Evolutionary conservation across 2,113 vertebrate species (phyloP).

Genomic region (Amia ocellicauda): DNA sequence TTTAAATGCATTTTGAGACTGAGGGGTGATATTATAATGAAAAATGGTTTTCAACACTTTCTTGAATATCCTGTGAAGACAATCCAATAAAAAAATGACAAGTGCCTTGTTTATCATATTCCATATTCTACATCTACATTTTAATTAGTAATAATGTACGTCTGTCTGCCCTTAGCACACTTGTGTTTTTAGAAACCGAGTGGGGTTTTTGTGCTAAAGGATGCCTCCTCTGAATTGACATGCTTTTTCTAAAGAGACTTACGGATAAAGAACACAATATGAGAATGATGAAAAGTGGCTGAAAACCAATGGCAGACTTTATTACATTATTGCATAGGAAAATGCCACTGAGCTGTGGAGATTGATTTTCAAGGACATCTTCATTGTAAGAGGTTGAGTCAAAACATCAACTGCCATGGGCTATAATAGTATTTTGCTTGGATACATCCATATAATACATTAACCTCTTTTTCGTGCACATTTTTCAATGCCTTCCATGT

Average conservation of each 20-base stretch:
- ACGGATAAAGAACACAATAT: constrained; percentile 11
- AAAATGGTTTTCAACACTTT: too few species aligned
- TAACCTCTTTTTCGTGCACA: neutral
- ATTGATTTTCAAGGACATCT: constrained; percentile 41
- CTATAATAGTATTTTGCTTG: neutral
- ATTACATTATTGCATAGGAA: constrained; percentile 30
- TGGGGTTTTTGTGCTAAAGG: neutral
- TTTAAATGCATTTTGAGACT: too few species aligned
- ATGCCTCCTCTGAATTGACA: too few species aligned
- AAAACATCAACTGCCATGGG: constrained; percentile 1
- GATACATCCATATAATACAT: neutral
- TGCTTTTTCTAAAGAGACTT: neutral
- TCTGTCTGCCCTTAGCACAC: neutral
- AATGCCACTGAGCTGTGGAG: constrained; percentile 32
- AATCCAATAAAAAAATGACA: too few species aligned
- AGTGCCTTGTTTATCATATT: too few species aligned
- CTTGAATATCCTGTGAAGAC: too few species aligned
- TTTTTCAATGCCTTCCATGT: neutral
- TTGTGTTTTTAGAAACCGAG: neutral
- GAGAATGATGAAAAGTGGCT: constrained; percentile 37
- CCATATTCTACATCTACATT: too few species aligned
- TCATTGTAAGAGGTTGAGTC: neutral
- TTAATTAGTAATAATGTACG: too few species aligned
- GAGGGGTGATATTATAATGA: too few species aligned
- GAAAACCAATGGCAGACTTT: constrained; percentile 20